Base-by-base conservation (phyloP, 2,797 vertebrate genomes). In the Zenarchopterus dispar region DNA sequence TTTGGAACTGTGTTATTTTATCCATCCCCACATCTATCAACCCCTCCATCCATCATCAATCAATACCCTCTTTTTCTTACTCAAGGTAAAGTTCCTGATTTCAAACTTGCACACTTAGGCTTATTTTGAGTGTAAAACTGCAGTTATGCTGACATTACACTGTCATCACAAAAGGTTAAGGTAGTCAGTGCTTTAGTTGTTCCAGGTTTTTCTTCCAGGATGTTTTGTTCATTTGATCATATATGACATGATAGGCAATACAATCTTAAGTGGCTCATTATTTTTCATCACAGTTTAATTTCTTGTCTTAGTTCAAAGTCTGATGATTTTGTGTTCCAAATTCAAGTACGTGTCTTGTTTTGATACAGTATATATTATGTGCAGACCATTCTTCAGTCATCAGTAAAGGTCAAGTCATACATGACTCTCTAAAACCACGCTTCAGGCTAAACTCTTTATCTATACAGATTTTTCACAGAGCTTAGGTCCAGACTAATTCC, bases 401-500 rank as follows among this genome's bases (percentile, higher is more conserved):
- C 70, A 33, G 67, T 63, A 41, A 28, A 73, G 62, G 41, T 54
- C 4, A 0, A 68, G 36, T 65, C 50, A 36, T 67, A 81, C 56
- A 51, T 58, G 67, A 70, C 62, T 57, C 56, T 72, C 54, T 81
- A 58, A 76, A 77, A 70, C 81, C 47, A n/a, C 33, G 83, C 83
- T 82, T 72, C 57, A 1, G 88, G 89, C 82, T 74, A 77, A 48
- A 23, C 56, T 84, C 56, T 71, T 83, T 66, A 71, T 82, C 70
- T 73, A 77, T 61, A 61, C 76, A 77, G 60, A 75, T 75, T 74
- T 57, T 41, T 47, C 75, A 64, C 72, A 68, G 76, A 69, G 87
- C 75, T 79, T 70, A 87, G 69, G 78, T 82, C 77, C 72, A 49
- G 54, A 64, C 77, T 84, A 77, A 87, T 80, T 84, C 64, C 69